Percentiles rank a stretch among this genome's conserved stretches.
Conservation (phyloP, 2,113 vertebrate species). For the Percina caprodes region DNA sequence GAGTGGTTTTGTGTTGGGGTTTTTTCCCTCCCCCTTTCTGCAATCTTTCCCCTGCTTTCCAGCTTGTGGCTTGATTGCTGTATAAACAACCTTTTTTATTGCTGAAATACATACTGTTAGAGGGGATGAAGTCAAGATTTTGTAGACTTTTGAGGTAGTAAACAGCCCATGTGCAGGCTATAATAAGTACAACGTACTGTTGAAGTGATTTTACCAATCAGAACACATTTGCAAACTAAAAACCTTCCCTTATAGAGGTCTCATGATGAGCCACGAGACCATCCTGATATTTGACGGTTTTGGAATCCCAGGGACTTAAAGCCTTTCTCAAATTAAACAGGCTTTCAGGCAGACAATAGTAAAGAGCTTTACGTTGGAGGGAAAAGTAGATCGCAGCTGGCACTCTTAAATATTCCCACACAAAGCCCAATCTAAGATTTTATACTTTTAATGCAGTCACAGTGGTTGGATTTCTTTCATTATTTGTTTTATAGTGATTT, state of each 20-base stretch:
- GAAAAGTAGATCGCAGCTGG: slow-evolving; percentile 2
- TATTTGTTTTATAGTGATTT: slow-evolving; percentile 30
- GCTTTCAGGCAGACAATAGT: slow-evolving; percentile 12
- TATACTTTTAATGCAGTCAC: slow-evolving; percentile 37
- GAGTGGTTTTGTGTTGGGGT: slow-evolving; percentile 63
- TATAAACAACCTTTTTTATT: slow-evolving; percentile 77
- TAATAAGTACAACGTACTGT: slow-evolving; percentile 53
- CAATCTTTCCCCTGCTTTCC: slow-evolving; percentile 59
- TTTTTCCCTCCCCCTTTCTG: slow-evolving; percentile 36
- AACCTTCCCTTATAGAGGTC: slow-evolving; percentile 48
- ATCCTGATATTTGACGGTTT: slow-evolving; percentile 65
- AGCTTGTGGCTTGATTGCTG: slow-evolving; percentile 72
- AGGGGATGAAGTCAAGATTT: slow-evolving; percentile 60
- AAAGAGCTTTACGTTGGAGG: slow-evolving; percentile 32
- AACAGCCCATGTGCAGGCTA: slow-evolving; percentile 60
- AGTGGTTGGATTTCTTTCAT: slow-evolving; percentile 11
- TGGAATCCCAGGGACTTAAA: slow-evolving; percentile 63
- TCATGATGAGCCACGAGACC: slow-evolving; percentile 61
- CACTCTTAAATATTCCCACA: slow-evolving; percentile 12
- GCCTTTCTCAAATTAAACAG: slow-evolving; percentile 29
- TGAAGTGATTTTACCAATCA: slow-evolving; percentile 62
- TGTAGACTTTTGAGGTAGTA: slow-evolving; percentile 63
- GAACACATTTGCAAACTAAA: slow-evolving; percentile 56
- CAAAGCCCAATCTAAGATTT: slow-evolving; percentile 14
- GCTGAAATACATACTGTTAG: slow-evolving; percentile 71